Evolutionary conservation across 2,113 vertebrate species (phyloP).

Genomic region (Ibidorhyncha struthersii): DNA sequence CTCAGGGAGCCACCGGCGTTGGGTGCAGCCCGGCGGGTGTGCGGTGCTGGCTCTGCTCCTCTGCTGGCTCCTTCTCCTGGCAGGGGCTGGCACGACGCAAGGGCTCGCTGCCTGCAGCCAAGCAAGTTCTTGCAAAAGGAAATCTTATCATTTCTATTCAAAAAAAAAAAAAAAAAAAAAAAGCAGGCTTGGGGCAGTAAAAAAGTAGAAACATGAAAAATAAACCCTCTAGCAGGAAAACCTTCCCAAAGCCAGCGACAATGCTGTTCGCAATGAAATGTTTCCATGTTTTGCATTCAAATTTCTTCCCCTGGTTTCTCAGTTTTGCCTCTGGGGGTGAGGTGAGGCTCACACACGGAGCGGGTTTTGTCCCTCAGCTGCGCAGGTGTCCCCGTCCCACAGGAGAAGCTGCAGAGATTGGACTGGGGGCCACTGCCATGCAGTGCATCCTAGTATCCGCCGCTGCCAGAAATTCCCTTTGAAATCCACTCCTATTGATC

Average conservation of each 20-base stretch:
- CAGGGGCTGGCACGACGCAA: neutral
- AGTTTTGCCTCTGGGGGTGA: neutral
- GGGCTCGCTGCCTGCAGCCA: neutral
- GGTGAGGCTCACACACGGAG: neutral
- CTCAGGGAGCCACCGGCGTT: neutral
- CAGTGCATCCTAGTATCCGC: fast-evolving
- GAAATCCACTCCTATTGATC: fast-evolving
- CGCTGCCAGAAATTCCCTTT: neutral
- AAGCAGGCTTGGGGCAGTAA: neutral
- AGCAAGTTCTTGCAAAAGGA: neutral
- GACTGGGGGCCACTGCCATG: neutral
- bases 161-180: neutral
- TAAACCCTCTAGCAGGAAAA: neutral
- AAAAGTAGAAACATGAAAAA: neutral
- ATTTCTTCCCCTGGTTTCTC: neutral
- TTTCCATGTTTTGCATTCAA: neutral
- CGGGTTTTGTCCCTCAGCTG: neutral
- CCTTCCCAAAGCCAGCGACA: neutral
- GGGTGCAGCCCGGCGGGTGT: neutral
- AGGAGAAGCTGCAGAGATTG: neutral
- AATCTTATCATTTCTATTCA: neutral
- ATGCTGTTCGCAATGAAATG: fast-evolving
- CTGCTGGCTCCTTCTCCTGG: neutral
- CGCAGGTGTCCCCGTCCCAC: fast-evolving
- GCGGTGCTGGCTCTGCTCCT: neutral